A percentile compares a stretch with the other conserved stretches of the same genome.
phyloP scores from a whole-genome alignment of 23 tunicate species.

The Ascidia mentula region DNA sequence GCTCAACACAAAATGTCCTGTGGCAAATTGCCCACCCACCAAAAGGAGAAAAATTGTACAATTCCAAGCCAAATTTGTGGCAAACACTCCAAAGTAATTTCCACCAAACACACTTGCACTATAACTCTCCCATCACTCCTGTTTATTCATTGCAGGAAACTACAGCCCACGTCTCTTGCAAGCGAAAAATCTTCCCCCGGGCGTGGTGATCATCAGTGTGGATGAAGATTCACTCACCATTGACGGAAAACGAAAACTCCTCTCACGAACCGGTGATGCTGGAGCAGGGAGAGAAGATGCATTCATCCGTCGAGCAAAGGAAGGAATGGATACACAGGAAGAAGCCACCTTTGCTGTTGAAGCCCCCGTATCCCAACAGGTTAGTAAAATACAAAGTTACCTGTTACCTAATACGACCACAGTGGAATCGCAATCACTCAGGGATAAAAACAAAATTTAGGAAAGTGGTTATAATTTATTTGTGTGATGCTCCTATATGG shows the following conservation, averaged over 20 bases:
- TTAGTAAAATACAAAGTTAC: too few relatives aligned
- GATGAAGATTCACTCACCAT: slow-evolving; percentile 77
- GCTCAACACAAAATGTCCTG: too few relatives aligned
- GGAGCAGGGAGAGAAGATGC: slow-evolving; percentile 87
- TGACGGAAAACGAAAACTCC: slow-evolving; percentile 80
- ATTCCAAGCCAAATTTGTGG: too few relatives aligned
- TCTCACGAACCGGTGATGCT: slow-evolving; percentile 70
- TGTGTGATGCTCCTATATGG: too few relatives aligned
- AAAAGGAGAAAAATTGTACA: too few relatives aligned
- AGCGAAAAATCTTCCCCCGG: slow-evolving; percentile 72
- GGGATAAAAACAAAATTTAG: too few relatives aligned
- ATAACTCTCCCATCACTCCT: background rate
- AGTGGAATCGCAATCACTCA: too few relatives aligned
- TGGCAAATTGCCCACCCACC: too few relatives aligned
- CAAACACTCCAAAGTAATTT: too few relatives aligned
- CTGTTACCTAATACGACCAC: too few relatives aligned
- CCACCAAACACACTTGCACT: too few relatives aligned
- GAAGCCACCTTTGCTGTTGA: slow-evolving; percentile 97
- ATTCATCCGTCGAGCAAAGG: slow-evolving; percentile 74
- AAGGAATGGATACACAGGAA: slow-evolving; percentile 96
- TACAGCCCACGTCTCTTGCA: slow-evolving; percentile 69
- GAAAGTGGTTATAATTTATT: too few relatives aligned
- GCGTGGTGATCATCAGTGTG: slow-evolving; percentile 76
- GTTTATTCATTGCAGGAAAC: slow-evolving; percentile 15
- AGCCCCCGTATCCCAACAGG: slow-evolving; percentile 83